phyloP scores from a whole-genome alignment of 2,888 invertebrate genomes.

The Ceraclea dissimilis region DNA sequence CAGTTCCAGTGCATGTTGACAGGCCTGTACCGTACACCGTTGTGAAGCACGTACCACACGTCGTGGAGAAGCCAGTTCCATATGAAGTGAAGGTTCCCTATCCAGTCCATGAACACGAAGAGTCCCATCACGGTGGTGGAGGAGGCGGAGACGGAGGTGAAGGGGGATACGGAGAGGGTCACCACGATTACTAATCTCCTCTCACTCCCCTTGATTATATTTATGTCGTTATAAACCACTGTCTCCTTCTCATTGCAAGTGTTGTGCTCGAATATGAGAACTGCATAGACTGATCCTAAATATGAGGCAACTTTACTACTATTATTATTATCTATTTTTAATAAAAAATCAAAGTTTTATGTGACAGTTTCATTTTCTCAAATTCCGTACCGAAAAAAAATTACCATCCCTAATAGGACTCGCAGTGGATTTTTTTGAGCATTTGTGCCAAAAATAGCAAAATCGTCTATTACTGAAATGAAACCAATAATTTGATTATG shows the following conservation, averaged over 20 bases:
- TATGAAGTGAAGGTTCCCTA: constrained; percentile 65
- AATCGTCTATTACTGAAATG: too few relatives aligned
- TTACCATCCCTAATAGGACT: too few relatives aligned
- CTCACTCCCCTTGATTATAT: constrained; percentile 12
- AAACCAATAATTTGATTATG: too few relatives aligned
- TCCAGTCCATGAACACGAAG: constrained; percentile 45
- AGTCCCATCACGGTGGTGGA: constrained; percentile 11
- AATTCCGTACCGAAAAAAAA: too few relatives aligned
- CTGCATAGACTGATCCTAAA: constrained; percentile 24
- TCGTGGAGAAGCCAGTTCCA: constrained; percentile 59
- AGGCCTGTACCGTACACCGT: constrained; percentile 56
- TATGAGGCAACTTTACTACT: constrained; percentile 21
- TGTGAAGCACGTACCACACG: constrained; percentile 61
- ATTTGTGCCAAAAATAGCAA: too few relatives aligned
- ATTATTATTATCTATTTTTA: constrained; percentile 1
- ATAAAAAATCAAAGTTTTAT: not conserved
- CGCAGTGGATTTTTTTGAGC: too few relatives aligned
- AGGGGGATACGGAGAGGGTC: constrained; percentile 28
- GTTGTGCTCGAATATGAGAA: constrained; percentile 19
- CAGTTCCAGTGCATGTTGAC: constrained; percentile 55
- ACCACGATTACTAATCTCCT: constrained; percentile 36
- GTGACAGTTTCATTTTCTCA: too few relatives aligned
- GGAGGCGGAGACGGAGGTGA: constrained; percentile 29
- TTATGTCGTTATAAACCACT: constrained; percentile 23
- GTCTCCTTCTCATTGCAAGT: not conserved